Evolutionary conservation across 2,113 vertebrate genomes (phyloP).

Genomic region (Eidolon helvum): DNA sequence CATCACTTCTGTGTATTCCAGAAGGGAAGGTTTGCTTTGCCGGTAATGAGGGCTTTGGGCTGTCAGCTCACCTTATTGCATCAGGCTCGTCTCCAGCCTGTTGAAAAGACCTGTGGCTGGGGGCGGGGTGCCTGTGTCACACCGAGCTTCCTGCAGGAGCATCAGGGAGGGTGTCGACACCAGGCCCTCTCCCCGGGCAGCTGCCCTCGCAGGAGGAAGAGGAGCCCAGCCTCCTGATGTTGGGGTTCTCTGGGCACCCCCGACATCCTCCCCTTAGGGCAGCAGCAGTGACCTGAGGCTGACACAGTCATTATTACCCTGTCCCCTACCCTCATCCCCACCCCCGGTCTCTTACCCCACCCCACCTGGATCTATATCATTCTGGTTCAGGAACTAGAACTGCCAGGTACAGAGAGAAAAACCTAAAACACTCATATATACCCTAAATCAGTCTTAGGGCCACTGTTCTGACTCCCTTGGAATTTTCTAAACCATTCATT

Average conservation of each 20-base stretch:
- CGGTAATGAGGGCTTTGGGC: background rate
- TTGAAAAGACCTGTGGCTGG: rapidly evolving
- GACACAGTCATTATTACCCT: background rate
- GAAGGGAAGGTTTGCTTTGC: background rate
- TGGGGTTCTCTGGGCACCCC: rapidly evolving
- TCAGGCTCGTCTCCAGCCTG: background rate
- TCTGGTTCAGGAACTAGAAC: background rate
- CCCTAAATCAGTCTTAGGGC: background rate
- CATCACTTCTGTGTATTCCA: background rate
- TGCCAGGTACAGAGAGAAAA: background rate
- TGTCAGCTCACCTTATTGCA: background rate
- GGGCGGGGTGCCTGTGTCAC: rapidly evolving
- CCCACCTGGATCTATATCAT: background rate
- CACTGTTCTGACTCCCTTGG: background rate
- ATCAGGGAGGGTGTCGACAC: rapidly evolving
- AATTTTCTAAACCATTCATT: background rate
- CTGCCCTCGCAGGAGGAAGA: rapidly evolving
- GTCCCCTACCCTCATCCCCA: background rate
- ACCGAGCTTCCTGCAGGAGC: background rate
- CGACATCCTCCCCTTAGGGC: background rate
- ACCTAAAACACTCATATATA: background rate
- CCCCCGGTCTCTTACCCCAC: background rate
- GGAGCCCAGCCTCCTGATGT: background rate
- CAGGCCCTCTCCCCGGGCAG: background rate
- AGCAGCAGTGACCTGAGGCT: background rate